Base-by-base conservation (phyloP, 2,888 invertebrate species). In the Oscheius myriophilus region DNA sequence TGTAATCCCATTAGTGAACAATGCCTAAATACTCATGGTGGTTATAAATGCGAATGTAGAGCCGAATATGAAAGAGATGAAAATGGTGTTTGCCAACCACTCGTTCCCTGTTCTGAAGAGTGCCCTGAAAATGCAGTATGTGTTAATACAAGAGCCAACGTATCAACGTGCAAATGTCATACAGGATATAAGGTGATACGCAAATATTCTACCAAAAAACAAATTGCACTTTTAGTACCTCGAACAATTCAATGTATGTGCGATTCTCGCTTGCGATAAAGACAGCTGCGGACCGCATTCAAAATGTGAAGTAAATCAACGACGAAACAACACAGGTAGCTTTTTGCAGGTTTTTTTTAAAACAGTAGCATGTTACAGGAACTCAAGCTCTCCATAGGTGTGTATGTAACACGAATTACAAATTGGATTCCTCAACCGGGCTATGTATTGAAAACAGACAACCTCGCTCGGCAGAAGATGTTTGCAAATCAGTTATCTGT, bases 121-220 rank as follows among this genome's bases (percentile, higher is more conserved):
- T 63, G 63, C 18, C 21, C 52, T 14, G 63, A 63, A 23, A 52
- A 63, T 51, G 52, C 63, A 2, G 52, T 52, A 23, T 63, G 63
- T 42, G 52, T 52, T 16, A 3, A 33, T 23, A 39, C 25, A 26
- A 23, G 61, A 46, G 16, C 18, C 42, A 61, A 46, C 39, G 1
- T 9, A 11, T 42, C 61, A 3, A 18, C 49, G n/a, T 61, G 61
- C 33, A 61, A 61, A 25, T 61, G 61, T 49, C 33, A 49, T 33
- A 49, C 46, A 33, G n/a, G 49, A 33, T 33, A 33, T 9, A 33
- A 33, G 33, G 33, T 33, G 9, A 33, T 33, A 9, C 9, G 33
- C 33, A 33, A 3, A 6, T 33, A 9, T 3, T 46, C 11, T 18
- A 46, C n/a, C n/a, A n/a, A n/a, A n/a, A n/a, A n/a, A n/a, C n/a